Percentiles rank a stretch among this genome's conserved stretches.
phyloP scores from a whole-genome alignment of 2,888 invertebrate genomes.

The Drosophila pegasa region DNA sequence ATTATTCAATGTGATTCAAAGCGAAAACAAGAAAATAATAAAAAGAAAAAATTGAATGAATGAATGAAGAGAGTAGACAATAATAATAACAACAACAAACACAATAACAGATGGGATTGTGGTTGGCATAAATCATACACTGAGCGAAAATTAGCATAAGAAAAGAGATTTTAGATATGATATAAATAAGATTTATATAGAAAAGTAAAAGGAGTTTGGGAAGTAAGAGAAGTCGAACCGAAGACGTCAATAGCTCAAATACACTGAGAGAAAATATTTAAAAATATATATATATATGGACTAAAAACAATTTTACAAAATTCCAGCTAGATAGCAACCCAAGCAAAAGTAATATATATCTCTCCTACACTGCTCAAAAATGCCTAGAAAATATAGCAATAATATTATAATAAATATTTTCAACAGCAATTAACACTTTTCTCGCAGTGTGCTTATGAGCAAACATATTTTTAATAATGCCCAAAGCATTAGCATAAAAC shows the following conservation, averaged over 20 bases:
- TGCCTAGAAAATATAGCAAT: background rate
- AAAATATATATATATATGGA: background rate
- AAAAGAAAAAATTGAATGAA: conserved; percentile 31
- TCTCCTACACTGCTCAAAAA: background rate
- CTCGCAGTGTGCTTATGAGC: conserved; percentile 34
- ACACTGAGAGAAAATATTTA: background rate
- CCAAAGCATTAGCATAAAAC: conserved; percentile 54
- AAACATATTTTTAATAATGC: conserved; percentile 55
- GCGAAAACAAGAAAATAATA: conserved; percentile 40
- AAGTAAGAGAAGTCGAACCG: background rate
- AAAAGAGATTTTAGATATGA: background rate
- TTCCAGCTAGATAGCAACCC: too few species aligned
- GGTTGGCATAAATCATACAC: conserved; percentile 35
- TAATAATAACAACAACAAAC: conserved; percentile 27
- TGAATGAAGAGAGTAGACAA: conserved; percentile 51
- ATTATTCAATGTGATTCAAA: conserved; percentile 70
- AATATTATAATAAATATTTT: background rate
- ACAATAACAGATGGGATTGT: conserved; percentile 11
- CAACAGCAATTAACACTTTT: conserved; percentile 10
- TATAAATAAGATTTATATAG: background rate
- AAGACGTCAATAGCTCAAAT: background rate
- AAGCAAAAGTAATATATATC: too few species aligned
- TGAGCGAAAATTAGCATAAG: conserved; percentile 16
- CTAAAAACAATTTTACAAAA: too few species aligned
- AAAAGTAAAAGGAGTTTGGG: background rate